Evolutionary conservation across 1,140 invertebrate genomes (phyloP), one percentile per base, ranked within the genome.

Genomic region (Nebria ingens): DNA sequence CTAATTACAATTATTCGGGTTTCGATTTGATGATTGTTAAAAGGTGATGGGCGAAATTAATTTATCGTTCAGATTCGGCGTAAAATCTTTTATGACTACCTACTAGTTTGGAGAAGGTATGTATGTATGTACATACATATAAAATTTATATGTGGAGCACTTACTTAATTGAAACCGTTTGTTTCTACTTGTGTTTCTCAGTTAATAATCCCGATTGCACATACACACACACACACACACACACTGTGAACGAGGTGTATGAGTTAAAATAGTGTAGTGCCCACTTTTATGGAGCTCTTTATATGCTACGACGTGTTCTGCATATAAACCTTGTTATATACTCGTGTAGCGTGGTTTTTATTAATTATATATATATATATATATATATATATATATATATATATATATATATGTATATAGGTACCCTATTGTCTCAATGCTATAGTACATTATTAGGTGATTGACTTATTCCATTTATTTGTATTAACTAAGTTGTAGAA

Each of bases 101-200:
- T n/a, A n/a, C n/a, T n/a, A n/a, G n/a, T n/a, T n/a, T n/a, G n/a
- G n/a, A n/a, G n/a, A n/a, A n/a, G n/a, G n/a, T n/a, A n/a, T n/a
- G n/a, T n/a, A n/a, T n/a, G n/a, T n/a, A n/a, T n/a, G n/a, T n/a
- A n/a, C n/a, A n/a, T n/a, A n/a, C n/a, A 17, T 45, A 17, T 45
- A 45, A 45, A 45, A 45, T 45, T 45, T 45, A 45, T n/a, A n/a
- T 17, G 40, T 17, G 3, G 15, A 45, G 40, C 40, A 45, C 40
- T 45, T 45, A 45, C 40, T 45, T 45, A 45, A 45, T 45, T 45
- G 40, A 17, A 45, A 45, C n/a, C 40, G 40, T 45, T 45, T 45
- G 40, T 17, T n/a, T 45, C 40, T 45, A 17, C 40, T 45, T 45
- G 9, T 45, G 17, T 45, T 45, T 45, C 40, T 45, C 40, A 45